A percentile compares a stretch with the other conserved stretches of the same genome.
Conservation (phyloP, 2,888 invertebrate species). For the Meta bourneti region DNA sequence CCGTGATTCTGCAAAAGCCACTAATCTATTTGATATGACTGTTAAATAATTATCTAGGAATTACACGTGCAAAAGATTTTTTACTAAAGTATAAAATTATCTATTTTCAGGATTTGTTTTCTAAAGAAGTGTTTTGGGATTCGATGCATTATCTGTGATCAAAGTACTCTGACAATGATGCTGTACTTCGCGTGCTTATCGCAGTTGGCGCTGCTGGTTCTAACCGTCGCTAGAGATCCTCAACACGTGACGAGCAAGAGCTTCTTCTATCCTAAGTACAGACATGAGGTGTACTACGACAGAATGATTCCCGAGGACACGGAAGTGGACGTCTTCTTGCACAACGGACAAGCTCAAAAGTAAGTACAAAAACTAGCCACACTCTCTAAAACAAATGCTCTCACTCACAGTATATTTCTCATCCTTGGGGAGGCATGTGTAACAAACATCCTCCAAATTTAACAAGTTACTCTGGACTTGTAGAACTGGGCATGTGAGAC, state of each 20-base stretch:
- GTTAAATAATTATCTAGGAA: not conserved
- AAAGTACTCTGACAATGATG: not conserved
- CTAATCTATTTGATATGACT: too few species aligned
- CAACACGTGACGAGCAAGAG: conserved; percentile 22
- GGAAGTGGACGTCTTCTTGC: conserved; percentile 70
- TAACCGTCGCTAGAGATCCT: not conserved
- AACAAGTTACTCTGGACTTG: too few species aligned
- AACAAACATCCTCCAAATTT: too few species aligned
- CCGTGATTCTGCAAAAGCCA: too few species aligned
- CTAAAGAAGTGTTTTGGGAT: not conserved
- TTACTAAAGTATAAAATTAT: not conserved
- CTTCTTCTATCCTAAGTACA: conserved; percentile 62
- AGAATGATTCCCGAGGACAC: conserved; percentile 68
- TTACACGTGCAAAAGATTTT: not conserved
- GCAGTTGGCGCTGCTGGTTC: not conserved
- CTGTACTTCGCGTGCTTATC: not conserved
- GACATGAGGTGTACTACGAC: conserved; percentile 68
- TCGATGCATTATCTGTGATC: not conserved
- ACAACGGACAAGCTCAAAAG: conserved; percentile 59
- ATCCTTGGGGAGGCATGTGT: too few species aligned
- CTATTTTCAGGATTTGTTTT: not conserved
- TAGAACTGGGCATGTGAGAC: too few species aligned
- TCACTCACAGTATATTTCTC: too few species aligned
- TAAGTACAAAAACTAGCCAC: conserved; percentile 30
- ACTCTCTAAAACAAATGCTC: not conserved